Percentiles rank a stretch among this genome's conserved stretches.
Conservation (phyloP, 2,888 invertebrate genomes). For the Trimorus sp. region DNA sequence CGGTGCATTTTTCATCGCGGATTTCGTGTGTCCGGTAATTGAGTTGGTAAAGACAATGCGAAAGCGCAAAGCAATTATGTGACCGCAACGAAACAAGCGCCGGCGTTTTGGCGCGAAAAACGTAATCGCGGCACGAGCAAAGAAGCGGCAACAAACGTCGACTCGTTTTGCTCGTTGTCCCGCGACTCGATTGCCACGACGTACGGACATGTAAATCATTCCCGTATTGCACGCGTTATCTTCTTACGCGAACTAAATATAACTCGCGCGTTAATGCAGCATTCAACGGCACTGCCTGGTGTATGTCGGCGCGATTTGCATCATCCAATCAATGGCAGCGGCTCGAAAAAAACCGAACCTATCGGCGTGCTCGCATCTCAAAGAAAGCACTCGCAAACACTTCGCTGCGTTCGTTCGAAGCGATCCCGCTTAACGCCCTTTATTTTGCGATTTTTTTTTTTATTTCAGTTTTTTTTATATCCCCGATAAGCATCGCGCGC, state of each 20-base stretch:
- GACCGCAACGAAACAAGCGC: no score
- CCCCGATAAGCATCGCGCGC: no score
- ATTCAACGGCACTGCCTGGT: conserved; percentile 21
- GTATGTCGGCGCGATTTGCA: conserved; percentile 39
- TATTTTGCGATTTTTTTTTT: no score
- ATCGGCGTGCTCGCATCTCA: background rate
- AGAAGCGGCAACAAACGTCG: no score
- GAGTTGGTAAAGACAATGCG: no score
- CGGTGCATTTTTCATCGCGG: no score
- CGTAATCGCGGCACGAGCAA: no score
- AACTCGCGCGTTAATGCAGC: conserved; percentile 53
- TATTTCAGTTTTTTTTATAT: no score
- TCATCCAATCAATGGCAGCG: conserved; percentile 45
- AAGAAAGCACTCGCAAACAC: conserved; percentile 8
- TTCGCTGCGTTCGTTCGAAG: background rate
- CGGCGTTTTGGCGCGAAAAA: no score
- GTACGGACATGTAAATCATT: conserved; percentile 45
- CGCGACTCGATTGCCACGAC: conserved; percentile 29
- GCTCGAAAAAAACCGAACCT: conserved; percentile 3
- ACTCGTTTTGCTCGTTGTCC: conserved; percentile 12
- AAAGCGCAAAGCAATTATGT: no score
- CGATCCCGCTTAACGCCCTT: no score
- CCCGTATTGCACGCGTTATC: conserved; percentile 43
- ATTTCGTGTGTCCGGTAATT: no score
- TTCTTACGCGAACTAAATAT: conserved; percentile 56